Evolutionary conservation across 2,113 vertebrate genomes (phyloP).

Genomic region (Otus sunia): DNA sequence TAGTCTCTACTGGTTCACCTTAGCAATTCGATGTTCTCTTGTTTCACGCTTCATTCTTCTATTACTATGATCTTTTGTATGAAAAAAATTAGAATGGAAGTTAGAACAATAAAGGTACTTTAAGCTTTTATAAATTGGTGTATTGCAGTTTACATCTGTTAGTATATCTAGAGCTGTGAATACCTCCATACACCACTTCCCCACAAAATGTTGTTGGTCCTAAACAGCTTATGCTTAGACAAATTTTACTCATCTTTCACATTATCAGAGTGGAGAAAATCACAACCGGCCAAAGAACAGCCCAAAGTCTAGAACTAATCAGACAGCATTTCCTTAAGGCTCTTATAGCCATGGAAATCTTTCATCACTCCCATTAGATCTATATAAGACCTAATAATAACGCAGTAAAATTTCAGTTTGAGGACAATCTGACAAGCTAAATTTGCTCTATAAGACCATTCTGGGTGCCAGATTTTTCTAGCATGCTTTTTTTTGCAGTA

Average conservation of each 20-base stretch:
- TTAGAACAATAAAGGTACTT: neutral
- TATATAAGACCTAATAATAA: neutral
- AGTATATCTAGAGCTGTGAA: neutral
- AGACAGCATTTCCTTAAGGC: neutral
- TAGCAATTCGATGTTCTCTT: neutral
- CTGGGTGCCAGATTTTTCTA: neutral
- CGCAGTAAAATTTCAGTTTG: neutral
- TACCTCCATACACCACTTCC: neutral
- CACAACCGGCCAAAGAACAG: neutral
- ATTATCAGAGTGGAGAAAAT: neutral
- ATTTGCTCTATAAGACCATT: neutral
- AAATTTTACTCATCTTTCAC: neutral
- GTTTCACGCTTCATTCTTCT: neutral
- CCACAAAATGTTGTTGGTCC: fast-evolving
- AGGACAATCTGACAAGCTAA: neutral
- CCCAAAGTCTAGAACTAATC: neutral
- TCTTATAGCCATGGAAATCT: neutral
- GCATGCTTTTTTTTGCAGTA: neutral
- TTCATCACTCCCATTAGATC: neutral
- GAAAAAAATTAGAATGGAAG: neutral
- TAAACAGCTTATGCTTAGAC: neutral
- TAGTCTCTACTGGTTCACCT: neutral
- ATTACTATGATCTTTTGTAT: neutral
- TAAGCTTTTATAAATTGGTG: neutral
- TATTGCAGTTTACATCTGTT: neutral